phyloP scores from a whole-genome alignment of 2,797 vertebrate genomes.

The Coendou prehensilis region DNA sequence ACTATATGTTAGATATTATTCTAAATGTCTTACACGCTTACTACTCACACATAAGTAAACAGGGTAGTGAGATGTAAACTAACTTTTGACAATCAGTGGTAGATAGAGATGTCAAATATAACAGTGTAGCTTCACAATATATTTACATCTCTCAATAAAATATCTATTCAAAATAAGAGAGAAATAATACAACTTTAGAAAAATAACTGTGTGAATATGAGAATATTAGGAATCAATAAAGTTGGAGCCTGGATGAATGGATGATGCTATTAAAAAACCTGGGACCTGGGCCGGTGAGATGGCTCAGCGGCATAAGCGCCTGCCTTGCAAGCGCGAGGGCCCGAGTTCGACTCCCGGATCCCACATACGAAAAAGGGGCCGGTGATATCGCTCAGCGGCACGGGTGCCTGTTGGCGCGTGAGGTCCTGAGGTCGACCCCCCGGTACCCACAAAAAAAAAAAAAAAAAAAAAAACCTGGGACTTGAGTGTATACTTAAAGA shows the following conservation, averaged over 20 bases:
- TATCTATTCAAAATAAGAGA: background rate
- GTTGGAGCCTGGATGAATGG: background rate
- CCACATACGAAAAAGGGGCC: too few species aligned
- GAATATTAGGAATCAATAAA: background rate
- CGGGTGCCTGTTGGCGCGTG: too few species aligned
- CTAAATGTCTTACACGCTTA: constrained; percentile 7
- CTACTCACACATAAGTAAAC: background rate
- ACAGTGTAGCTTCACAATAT: background rate
- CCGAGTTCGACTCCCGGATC: too few species aligned
- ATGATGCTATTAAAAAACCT: background rate
- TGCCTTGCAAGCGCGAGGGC: too few species aligned
- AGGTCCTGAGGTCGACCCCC: too few species aligned
- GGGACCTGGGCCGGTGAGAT: background rate
- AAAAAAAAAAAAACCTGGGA: too few species aligned
- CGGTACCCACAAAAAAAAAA: too few species aligned
- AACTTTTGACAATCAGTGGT: background rate
- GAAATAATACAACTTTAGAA: constrained; percentile 45
- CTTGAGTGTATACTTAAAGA: background rate
- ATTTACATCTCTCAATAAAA: constrained; percentile 34
- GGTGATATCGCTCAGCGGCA: too few species aligned
- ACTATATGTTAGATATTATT: background rate
- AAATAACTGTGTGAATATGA: background rate
- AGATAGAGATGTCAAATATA: background rate
- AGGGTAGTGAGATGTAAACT: background rate
- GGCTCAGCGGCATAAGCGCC: too few species aligned